Base-by-base conservation (phyloP, 2,888 invertebrate genomes). In the Drosophila neutralis region DNA sequence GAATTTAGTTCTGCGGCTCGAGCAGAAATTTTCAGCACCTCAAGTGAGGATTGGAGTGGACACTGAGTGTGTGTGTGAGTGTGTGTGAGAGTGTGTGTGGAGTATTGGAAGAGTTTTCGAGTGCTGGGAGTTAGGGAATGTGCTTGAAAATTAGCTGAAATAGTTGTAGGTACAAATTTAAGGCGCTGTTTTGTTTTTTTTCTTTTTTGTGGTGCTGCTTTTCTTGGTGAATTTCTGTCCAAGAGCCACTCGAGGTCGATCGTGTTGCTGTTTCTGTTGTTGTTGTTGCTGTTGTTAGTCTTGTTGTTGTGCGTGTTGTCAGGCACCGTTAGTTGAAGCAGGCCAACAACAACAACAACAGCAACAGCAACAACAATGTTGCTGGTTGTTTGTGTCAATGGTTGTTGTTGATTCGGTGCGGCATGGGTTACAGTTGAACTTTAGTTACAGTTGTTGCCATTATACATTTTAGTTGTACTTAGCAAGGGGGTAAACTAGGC, bases 151-250 rank as follows among this genome's bases (percentile, higher is more conserved):
- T 87, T 87, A 90, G 87, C 82, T 90, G 90, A 90, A 90, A 87
- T 90, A 87, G 87, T 87, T 87, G 90, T 87, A 90, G 90, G 87
- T 87, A 87, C 90, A 87, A 87, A 87, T 87, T 83, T 89, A 63
- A 85, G 87, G 82, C 74, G 77, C 74, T 88, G 86, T 68, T 69
- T 60, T 62, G 24, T 49, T 33, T 33, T n/a, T n/a, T 21, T 21
- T 27, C 7, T 35, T 24, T 53, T 18, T n/a, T 45, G 11, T 42
- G 11, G 42, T 21, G 48, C 36, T 40, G 45, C 49, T 35, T 21
- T 57, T 64, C 29, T 45, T 45, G 54, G 51, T 49, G 24, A 45
- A 21, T 51, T 54, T 54, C 48, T 33, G 49, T 60, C 40, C 57
- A 63, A 45, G 45, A 66, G 59, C 36, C 45, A 56, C 61, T 71